phyloP scores from a whole-genome alignment of 92 coral and sea anemone species.

The Epizoanthus ramosus region DNA sequence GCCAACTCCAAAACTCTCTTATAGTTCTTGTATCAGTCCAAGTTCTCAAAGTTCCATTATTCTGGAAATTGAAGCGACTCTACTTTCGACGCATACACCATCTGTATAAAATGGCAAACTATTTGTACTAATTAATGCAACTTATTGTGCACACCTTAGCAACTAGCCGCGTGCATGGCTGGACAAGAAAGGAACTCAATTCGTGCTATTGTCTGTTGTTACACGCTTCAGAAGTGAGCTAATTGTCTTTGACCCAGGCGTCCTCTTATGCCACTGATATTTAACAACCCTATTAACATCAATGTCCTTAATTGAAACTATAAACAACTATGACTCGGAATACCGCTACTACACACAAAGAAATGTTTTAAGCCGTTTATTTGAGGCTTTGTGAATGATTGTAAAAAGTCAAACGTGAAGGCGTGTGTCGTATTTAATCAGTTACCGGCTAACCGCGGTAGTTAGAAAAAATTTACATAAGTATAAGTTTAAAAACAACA shows the following conservation, averaged over 20 bases:
- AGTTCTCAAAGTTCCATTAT: too few relatives aligned
- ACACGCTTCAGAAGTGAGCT: conserved; percentile 22
- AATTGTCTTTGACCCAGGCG: conserved; percentile 34
- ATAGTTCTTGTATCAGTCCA: too few relatives aligned
- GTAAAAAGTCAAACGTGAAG: not conserved
- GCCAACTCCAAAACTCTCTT: too few relatives aligned
- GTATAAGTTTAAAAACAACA: not conserved
- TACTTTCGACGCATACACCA: not conserved
- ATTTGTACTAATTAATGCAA: not conserved
- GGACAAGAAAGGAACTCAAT: conserved; percentile 20
- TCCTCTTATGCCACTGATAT: not conserved
- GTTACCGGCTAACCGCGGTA: too few relatives aligned
- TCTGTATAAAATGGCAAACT: not conserved
- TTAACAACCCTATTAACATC: conserved; percentile 18
- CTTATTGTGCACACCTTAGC: not conserved
- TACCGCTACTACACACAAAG: conserved; percentile 10
- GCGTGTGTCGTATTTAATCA: too few relatives aligned
- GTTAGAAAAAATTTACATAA: not conserved
- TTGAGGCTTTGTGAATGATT: not conserved
- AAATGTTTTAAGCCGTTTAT: not conserved
- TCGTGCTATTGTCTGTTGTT: not conserved
- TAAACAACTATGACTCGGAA: not conserved
- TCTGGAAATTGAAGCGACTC: too few relatives aligned
- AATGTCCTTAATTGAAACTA: conserved; percentile 10
- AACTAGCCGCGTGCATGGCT: conserved; percentile 17